Conservation (phyloP, 2,888 invertebrate species). For the Megastigmus dorsalis region DNA sequence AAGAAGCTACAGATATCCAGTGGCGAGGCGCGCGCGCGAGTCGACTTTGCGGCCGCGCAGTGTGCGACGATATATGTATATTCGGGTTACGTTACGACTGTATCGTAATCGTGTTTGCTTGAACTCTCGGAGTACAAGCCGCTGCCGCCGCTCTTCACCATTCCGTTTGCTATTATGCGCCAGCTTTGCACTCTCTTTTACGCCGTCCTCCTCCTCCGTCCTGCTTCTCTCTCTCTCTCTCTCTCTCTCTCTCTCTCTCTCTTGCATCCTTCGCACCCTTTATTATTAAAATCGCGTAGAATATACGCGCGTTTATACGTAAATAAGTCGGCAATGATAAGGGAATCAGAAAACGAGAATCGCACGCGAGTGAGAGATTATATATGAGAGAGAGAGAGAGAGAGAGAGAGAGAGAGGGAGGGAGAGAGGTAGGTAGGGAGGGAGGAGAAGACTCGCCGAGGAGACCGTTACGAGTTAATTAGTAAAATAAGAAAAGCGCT, state of each 20-base stretch:
- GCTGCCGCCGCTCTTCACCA: too few species aligned
- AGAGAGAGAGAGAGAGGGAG: too few species aligned
- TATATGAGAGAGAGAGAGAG: too few species aligned
- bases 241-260: not conserved
- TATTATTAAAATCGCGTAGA: constrained; percentile 11
- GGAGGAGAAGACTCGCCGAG: constrained; percentile 15
- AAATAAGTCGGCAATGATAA: constrained; percentile 5
- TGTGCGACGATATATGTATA: constrained; percentile 33
- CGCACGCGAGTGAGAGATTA: not conserved
- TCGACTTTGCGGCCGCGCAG: not conserved
- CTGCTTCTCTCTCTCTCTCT: too few species aligned
- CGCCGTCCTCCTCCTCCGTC: too few species aligned
- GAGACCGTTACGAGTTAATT: constrained; percentile 65
- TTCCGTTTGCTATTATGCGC: too few species aligned
- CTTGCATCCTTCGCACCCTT: not conserved
- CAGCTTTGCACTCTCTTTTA: too few species aligned
- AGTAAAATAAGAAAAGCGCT: constrained; percentile 61
- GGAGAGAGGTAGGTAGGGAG: too few species aligned
- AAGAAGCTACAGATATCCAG: too few species aligned
- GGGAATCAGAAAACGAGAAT: constrained; percentile 17
- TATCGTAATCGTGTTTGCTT: constrained; percentile 36
- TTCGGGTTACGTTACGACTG: constrained; percentile 36
- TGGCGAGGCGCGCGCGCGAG: too few species aligned
- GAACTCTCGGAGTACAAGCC: too few species aligned
- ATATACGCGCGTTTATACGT: not conserved